phyloP scores from a whole-genome alignment of 2,888 invertebrate species.

The Eretmocerus hayati region DNA sequence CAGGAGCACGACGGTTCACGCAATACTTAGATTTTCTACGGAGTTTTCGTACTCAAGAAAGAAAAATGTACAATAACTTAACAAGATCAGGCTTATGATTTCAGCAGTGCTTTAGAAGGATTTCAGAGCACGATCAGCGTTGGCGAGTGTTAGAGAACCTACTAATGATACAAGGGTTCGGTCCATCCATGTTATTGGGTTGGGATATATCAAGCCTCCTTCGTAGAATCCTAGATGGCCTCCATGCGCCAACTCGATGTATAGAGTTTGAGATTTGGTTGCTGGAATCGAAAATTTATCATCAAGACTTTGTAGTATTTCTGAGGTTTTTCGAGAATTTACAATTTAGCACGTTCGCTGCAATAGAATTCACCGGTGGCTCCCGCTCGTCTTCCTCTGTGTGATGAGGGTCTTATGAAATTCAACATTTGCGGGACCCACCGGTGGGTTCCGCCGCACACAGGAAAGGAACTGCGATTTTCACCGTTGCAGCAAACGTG shows the following conservation, averaged over 20 bases:
- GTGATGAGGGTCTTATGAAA: no score
- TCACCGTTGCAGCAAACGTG: no score
- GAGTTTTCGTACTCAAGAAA: neutral
- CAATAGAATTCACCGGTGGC: no score
- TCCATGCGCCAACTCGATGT: conserved; percentile 79
- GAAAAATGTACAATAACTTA: neutral
- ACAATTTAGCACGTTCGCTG: no score
- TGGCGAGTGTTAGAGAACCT: conserved; percentile 63
- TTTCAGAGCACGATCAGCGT: conserved; percentile 43
- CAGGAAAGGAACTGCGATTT: no score
- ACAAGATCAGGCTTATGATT: neutral
- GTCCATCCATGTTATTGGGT: conserved; percentile 90
- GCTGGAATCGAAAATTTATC: conserved; percentile 50
- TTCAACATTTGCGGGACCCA: no score
- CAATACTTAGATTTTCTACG: neutral
- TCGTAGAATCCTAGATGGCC: conserved; percentile 95
- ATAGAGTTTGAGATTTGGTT: conserved; percentile 61
- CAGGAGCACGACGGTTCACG: neutral
- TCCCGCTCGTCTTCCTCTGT: no score
- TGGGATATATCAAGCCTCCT: conserved; percentile 79
- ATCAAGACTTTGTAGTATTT: no score
- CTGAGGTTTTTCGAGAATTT: no score
- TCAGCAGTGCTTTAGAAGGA: conserved; percentile 30
- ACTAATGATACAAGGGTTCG: conserved; percentile 76
- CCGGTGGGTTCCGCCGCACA: no score